Evolutionary conservation across 2,113 vertebrate species (phyloP).

Genomic region (Eurystomus gularis): DNA sequence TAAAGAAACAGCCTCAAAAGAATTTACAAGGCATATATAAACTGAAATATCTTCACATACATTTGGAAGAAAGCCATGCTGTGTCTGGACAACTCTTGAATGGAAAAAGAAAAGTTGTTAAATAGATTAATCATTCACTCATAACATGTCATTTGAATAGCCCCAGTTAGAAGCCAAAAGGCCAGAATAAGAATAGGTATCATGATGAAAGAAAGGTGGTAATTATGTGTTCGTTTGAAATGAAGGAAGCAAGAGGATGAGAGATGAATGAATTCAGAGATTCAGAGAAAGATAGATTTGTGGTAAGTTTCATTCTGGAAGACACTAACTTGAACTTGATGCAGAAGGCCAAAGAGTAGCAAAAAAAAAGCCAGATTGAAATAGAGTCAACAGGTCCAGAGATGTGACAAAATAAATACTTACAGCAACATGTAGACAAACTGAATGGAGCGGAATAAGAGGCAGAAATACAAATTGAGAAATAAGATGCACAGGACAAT

Average conservation of each 20-base stretch:
- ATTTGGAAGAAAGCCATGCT: background rate
- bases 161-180: background rate
- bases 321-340: background rate
- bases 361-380: background rate
- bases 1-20: background rate
- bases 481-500: background rate
- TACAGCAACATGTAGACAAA: background rate
- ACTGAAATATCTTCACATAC: background rate
- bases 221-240: background rate
- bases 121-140: background rate
- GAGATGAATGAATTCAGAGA: background rate
- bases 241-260: background rate
- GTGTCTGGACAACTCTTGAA: background rate
- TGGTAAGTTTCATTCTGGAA: background rate
- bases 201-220: background rate
- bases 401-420: background rate
- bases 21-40: background rate
- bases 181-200: background rate
- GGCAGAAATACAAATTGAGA: background rate
- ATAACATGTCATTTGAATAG: background rate
- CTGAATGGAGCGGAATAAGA: background rate
- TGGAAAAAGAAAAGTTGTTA: background rate
- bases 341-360: background rate
- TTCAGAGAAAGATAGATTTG: background rate
- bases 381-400: background rate